Base-by-base conservation (phyloP, 2,113 vertebrate genomes). In the Bufo gargarizans region DNA sequence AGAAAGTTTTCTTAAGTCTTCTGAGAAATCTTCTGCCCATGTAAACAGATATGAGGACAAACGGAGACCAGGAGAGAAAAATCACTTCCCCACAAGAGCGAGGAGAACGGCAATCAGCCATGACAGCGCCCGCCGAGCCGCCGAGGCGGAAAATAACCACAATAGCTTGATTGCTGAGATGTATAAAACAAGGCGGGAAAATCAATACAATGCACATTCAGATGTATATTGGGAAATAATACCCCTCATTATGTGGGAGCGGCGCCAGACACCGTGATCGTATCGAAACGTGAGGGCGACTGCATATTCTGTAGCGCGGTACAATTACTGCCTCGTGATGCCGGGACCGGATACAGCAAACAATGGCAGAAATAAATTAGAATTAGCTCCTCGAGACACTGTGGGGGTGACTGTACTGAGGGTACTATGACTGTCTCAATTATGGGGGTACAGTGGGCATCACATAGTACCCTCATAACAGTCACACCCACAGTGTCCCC, bases 111-210 rank as follows among this genome's bases (percentile, higher is more conserved):
- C 81, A 83, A 83, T 83, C 81, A 83, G 61, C 47, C 20, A 10
- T 67, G 81, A 83, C 61, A 50, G 61, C 47, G 22, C 19, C 20
- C 67, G 10, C 50, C 10, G 33, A 74, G 43, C 16, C 22, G 56
- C 45, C 79, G 71, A 19, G 16, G 79, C 45, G 53, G 71, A 83
- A 88, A 88, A 88, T 83, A 88, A 81, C 77, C 86, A 76, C 56
- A 88, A 88, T 82, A 76, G 79, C 53, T 82, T 50, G 43, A 87
- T 82, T 82, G 86, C 80, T 11, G 43, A 63, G 16, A 78, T 22
- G 61, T 86, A 77, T 77, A 49, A 56, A 86, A 85, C 65, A 53
- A 78, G 81, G 19, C 61, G 14, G 0, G 81, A n/a, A 65, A 83
- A 83, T 50, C 81, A 53, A 83, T 67, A 67, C 81, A 83, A 83